Evolutionary conservation across 2,888 invertebrate species (phyloP), one percentile per base, ranked within the genome.

Genomic region (Alcis repandata): DNA sequence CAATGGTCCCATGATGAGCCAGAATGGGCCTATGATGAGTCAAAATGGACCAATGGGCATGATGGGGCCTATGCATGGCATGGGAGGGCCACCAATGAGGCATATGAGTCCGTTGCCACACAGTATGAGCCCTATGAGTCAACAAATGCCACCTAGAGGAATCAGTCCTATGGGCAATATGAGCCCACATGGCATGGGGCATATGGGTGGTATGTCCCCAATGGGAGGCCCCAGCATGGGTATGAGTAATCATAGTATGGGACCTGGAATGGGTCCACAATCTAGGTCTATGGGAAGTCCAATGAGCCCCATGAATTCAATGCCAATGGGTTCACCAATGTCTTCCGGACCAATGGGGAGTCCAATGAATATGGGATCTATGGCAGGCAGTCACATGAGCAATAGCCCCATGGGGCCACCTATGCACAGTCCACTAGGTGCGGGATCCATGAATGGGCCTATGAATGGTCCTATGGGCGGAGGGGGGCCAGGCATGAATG

Each of bases 361-460:
- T 77, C 96, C 96, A 7, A 95, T 96, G 95, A 95, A 95, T 76
- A 95, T 95, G 94, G 94, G 94, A 60, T 94, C 95, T 38, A 95
- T 96, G 94, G 89, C 91, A 59, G 92, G 92, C 54, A 94, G 88
- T 74, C 94, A 95, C 74, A 95, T 96, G 94, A 95, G 95, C 80
- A 96, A 95, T 76, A 95, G 96, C 79, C 96, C 95, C 59, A 96
- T 96, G 96, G 96, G 95, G 58, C 96, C 96, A 58, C 96, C 95
- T 10, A 95, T 97, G 95, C 96, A 96, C 76, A 96, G 95, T 89
- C 96, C 96, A 49, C 86, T 95, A 67, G 95, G 94, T 68, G 91
- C 86, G 57, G 93, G 91, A 62, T 94, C 94, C 61, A 94, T 94
- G 92, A 95, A 94, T 82, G 93, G 93, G 1, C 93, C 93, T 13